Conservation (phyloP, 2,797 vertebrate species). For the Malacoraja senta region DNA sequence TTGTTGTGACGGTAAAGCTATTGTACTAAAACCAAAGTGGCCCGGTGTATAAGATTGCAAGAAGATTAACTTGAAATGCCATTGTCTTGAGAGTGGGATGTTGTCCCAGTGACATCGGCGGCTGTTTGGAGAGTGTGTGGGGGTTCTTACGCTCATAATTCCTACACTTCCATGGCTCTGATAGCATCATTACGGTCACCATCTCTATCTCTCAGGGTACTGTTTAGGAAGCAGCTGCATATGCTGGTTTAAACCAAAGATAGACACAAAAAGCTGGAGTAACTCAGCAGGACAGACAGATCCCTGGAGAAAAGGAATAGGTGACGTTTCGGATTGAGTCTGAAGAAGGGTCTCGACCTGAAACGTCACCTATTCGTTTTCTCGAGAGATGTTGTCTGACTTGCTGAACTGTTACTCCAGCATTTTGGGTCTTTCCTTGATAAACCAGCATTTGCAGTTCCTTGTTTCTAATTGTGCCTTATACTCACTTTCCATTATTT, state of each 20-base stretch:
- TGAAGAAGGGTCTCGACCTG: no score
- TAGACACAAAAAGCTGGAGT: no score
- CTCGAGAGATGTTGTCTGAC: no score
- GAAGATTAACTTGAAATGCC: not conserved
- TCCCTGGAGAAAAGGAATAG: no score
- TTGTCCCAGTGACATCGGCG: not conserved
- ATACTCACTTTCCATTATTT: not conserved
- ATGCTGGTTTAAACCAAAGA: no score
- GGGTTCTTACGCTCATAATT: not conserved
- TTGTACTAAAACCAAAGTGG: conserved; percentile 6
- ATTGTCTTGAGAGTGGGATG: conserved; percentile 12
- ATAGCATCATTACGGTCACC: not conserved
- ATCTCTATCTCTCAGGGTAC: not conserved
- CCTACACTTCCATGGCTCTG: not conserved
- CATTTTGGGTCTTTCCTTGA: no score
- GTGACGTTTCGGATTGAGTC: no score
- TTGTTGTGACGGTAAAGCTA: not conserved
- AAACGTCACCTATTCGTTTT: no score
- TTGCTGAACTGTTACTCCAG: no score
- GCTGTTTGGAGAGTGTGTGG: not conserved
- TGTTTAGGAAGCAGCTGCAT: no score
- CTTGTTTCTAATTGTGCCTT: not conserved
- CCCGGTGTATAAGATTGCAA: not conserved
- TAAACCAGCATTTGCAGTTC: no score
- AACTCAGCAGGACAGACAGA: no score